Base-by-base conservation (phyloP, 2,888 invertebrate genomes). In the Odontocerum albicorne region DNA sequence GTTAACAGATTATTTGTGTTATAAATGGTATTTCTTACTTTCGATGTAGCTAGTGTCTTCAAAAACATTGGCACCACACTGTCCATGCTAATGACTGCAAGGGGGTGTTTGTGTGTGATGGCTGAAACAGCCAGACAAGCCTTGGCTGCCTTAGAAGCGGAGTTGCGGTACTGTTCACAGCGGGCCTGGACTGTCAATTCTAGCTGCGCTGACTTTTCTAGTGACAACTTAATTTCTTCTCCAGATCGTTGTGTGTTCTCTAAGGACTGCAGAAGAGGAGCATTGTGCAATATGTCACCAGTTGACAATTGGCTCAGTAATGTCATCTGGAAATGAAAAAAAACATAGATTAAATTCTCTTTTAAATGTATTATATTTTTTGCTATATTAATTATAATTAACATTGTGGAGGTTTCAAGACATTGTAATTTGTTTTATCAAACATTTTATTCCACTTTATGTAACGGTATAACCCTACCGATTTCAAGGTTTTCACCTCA, bases 211-310 rank as follows among this genome's bases (percentile, higher is more conserved):
- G 80, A 81, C n/a, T 72, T 70, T 16, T 70, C 68, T 4, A 82
- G 67, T 2, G 81, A 77, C 2, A 66, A 65, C 0, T 71, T 66
- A 12, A 80, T 79, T 12, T 79, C 79, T 10, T 67, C 69, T 36
- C 77, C 73, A 1, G 80, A 77, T 2, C 72, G 70, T 10, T 82
- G 79, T 0, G 81, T 81, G 13, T 73, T 71, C 55, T 78, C 74
- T 22, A 82, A 64, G 0, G 81, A 80, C 0, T 74, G 72, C 0
- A 81, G 67, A 0, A 82, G 69, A 15, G 70, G 70, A 12, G 70
- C 69, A 61, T 78, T 77, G 66, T 76, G 72, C 1, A 78, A 64
- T 6, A 78, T 75, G 59, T 78, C 73, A 27, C 65, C 65, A 61
- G 69, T 68, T 1, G 75, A 76, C 8, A 78, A 62, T 12, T 74